Conservation (phyloP, 1,140 invertebrate genomes). For the Cyrtorhinus lividipennis region DNA sequence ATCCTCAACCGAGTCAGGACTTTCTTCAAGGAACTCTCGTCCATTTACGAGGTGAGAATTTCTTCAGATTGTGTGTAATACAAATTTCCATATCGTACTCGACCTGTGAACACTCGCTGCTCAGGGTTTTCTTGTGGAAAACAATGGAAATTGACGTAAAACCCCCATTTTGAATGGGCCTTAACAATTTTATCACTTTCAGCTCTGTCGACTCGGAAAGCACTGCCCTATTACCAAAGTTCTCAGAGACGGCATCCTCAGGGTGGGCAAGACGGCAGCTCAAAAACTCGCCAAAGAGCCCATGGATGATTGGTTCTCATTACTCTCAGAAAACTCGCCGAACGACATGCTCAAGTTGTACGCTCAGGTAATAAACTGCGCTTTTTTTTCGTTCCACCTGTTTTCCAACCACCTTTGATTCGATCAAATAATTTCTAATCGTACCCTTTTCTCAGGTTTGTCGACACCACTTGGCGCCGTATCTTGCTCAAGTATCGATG, state of each 20-base stretch:
- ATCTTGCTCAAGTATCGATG: conserved; percentile 61
- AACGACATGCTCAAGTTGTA: conserved; percentile 73
- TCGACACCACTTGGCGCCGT: conserved; percentile 62
- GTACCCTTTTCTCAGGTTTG: conserved; percentile 34
- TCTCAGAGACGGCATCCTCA: conserved; percentile 72
- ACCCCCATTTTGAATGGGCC: too few relatives aligned
- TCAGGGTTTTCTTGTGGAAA: too few relatives aligned
- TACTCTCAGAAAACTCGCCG: conserved; percentile 61
- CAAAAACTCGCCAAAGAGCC: conserved; percentile 48
- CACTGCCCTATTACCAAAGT: conserved; percentile 76
- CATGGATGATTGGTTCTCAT: conserved; percentile 82
- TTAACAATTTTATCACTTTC: conserved; percentile 21
- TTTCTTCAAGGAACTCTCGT: conserved; percentile 86
- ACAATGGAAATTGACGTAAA: too few relatives aligned
- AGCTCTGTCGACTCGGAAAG: conserved; percentile 70
- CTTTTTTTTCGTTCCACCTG: neutral
- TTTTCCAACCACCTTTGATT: neutral
- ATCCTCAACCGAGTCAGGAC: conserved; percentile 59
- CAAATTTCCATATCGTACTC: conserved; percentile 11
- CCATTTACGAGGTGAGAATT: conserved; percentile 77
- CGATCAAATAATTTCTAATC: neutral
- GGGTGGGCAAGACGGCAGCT: conserved; percentile 56
- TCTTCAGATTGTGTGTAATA: too few relatives aligned
- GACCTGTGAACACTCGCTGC: too few relatives aligned
- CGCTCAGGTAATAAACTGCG: conserved; percentile 61